Evolutionary conservation across 2,113 vertebrate species (phyloP).

Genomic region (Australoheros scitulus): DNA sequence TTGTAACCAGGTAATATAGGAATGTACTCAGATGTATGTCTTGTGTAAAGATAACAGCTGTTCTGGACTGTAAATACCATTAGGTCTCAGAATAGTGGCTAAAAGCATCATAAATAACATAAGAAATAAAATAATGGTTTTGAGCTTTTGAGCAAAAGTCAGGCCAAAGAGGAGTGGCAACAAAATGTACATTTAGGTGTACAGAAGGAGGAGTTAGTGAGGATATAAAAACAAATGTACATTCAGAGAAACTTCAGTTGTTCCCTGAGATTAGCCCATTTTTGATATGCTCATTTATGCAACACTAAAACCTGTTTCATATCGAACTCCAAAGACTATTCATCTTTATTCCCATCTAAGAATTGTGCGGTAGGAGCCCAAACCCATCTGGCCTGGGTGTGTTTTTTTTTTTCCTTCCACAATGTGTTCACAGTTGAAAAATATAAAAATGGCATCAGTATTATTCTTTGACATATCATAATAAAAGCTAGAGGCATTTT

Average conservation of each 20-base stretch:
- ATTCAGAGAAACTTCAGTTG: background rate
- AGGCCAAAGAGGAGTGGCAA: background rate
- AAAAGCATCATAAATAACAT: background rate
- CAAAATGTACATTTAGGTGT: background rate
- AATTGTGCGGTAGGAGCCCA: background rate
- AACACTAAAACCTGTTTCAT: background rate
- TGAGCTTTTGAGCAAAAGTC: background rate
- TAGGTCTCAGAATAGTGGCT: background rate
- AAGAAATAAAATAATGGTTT: background rate
- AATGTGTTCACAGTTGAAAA: background rate
- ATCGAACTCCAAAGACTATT: background rate
- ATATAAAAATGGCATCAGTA: background rate
- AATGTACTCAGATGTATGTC: background rate
- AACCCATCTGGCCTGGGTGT: background rate
- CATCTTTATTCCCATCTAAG: background rate
- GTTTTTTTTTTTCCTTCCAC: background rate
- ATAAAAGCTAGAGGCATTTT: background rate
- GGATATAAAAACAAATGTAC: background rate
- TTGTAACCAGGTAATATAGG: background rate
- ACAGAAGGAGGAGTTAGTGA: background rate
- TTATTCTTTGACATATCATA: background rate
- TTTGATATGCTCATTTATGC: background rate
- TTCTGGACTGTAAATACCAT: constrained; percentile 4
- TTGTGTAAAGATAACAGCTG: background rate
- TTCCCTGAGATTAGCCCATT: background rate